phyloP scores from a whole-genome alignment of 2,113 vertebrate genomes.

The Cebus imitator region DNA sequence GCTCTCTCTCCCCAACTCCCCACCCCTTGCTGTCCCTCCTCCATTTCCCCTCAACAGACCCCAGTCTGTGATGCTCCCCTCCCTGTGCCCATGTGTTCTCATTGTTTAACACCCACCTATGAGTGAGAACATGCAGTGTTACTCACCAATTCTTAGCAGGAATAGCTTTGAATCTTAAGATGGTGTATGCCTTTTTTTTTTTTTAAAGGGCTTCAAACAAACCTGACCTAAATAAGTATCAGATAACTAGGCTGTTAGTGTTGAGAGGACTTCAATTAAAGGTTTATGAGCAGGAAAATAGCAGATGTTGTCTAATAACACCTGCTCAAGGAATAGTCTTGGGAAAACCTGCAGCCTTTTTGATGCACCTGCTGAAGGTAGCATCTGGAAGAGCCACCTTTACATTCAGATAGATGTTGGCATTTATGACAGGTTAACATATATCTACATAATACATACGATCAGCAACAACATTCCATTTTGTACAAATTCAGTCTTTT shows the following conservation, averaged over 20 bases:
- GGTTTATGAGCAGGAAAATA: slow-evolving; percentile 6
- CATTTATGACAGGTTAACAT: neutral
- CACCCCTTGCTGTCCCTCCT: too few relatives aligned
- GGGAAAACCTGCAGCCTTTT: neutral
- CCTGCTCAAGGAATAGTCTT: neutral
- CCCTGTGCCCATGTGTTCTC: too few relatives aligned
- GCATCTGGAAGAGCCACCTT: slow-evolving; percentile 42
- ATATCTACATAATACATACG: neutral
- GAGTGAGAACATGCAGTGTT: neutral
- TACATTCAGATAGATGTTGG: neutral
- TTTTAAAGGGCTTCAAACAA: neutral
- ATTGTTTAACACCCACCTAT: too few relatives aligned
- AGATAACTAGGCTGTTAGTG: neutral
- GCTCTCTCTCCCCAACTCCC: too few relatives aligned
- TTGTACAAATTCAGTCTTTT: neutral
- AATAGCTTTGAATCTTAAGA: neutral
- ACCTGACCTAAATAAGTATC: neutral
- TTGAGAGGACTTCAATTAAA: slow-evolving; percentile 23
- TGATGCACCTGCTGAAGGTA: neutral
- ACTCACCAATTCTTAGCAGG: neutral
- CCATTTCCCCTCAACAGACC: too few relatives aligned
- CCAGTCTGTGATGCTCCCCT: too few relatives aligned
- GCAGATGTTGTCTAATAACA: slow-evolving; percentile 44
- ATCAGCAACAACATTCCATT: neutral
- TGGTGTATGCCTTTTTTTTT: neutral